Base-by-base conservation (phyloP, 2,888 invertebrate genomes). In the Chesias legatella region DNA sequence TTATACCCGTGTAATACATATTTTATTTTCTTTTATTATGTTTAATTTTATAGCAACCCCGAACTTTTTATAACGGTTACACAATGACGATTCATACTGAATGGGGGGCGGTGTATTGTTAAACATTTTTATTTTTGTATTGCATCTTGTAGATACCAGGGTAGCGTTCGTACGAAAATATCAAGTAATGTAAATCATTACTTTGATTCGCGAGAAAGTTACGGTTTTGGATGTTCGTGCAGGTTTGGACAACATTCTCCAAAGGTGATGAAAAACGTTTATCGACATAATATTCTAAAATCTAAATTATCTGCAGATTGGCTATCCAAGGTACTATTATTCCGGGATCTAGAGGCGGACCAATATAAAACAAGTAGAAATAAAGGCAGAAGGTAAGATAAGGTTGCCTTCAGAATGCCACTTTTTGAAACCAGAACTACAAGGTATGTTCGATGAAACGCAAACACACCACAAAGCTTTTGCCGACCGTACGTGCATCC, bases 1-100 rank as follows among this genome's bases (percentile, higher is more conserved):
- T 86, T 84, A 86, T 88, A 82, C 80, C 73, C 81, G 71, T 88
- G 86, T 88, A 80, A 88, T 86, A 88, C 85, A 86, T 86, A 85
- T 86, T 86, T 85, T 84, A 86, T 85, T 73, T 73, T 72, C 83
- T 80, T 66, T 82, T 82, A 83, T 83, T 57, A 67, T 76, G 71
- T 83, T 83, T 83, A 76, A 82, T 85, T 86, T 86, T 85, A 84
- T 84, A 67, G 80, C 79, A 80, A 70, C 78, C 80, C 80, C 67
- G 76, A 30, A 26, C 27, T 45, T 44, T 53, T 53, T 49, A 33
- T 34, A 37, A 31, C 43, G 32, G 38, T 52, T 56, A 36, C 62
- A 79, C 76, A 78, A 79, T 77, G 72, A 69, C 60, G 44, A 58
- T 60, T 55, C 63, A 56, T 56, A 64, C 56, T 75, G 67, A 79